A percentile compares a stretch with the other conserved stretches of the same genome.
Evolutionary conservation across 92 coral and sea anemone genomes (phyloP).

Genomic region (Porites rus): DNA sequence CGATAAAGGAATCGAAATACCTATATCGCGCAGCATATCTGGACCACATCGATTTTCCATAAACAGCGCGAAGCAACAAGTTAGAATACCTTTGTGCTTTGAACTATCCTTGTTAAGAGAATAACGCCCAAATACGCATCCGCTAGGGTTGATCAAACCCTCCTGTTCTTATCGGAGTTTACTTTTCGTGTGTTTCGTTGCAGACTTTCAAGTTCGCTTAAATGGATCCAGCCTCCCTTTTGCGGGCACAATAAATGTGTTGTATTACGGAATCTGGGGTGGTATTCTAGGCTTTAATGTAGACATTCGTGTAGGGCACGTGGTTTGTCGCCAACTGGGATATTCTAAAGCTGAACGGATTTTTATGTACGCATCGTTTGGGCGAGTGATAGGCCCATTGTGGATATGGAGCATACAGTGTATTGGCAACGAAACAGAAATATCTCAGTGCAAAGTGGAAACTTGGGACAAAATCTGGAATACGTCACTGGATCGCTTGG

Average conservation of each 20-base stretch:
- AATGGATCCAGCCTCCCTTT: not conserved
- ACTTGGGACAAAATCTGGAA: not conserved
- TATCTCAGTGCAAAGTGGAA: not conserved
- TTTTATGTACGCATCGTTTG: not conserved
- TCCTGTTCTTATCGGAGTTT: too few species aligned
- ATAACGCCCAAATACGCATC: too few species aligned
- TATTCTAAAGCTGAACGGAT: constrained; percentile 13
- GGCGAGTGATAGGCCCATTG: constrained; percentile 1
- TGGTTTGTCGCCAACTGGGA: constrained; percentile 40
- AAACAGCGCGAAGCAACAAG: too few species aligned
- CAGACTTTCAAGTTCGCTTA: constrained; percentile 17
- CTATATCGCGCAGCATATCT: too few species aligned
- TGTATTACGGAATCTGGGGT: constrained; percentile 45
- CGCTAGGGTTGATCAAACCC: too few species aligned
- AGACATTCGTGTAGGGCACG: constrained; percentile 29
- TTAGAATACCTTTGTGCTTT: too few species aligned
- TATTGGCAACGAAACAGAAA: constrained; percentile 27
- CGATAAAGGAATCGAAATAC: too few species aligned
- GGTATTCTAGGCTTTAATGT: not conserved
- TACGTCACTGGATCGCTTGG: accelerated
- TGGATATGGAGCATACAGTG: not conserved
- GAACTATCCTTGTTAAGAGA: too few species aligned
- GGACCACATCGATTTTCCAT: too few species aligned
- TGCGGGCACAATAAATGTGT: constrained; percentile 26
- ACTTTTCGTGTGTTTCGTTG: too few species aligned